A percentile compares a stretch with the other conserved stretches of the same genome.
phyloP scores from a whole-genome alignment of 2,888 invertebrate genomes.

The Drosophila peninsularis region DNA sequence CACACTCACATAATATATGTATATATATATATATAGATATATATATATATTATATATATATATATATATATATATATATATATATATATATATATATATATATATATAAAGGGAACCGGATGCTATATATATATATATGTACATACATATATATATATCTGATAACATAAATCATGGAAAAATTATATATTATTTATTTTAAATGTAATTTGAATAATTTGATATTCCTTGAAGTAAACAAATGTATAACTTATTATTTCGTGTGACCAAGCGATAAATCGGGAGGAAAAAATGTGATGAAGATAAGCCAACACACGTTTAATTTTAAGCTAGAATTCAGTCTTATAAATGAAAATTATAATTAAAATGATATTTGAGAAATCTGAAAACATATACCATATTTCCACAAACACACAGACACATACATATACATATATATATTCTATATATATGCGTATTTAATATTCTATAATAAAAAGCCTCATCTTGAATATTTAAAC shows the following conservation, averaged over 20 bases:
- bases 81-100: neutral
- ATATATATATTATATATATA: neutral
- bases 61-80: neutral
- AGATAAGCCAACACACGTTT: slow-evolving; percentile 31
- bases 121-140: neutral
- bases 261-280: slow-evolving; percentile 37
- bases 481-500: slow-evolving; percentile 58
- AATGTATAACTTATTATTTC: slow-evolving; percentile 49
- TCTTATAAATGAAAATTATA: slow-evolving; percentile 66
- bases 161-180: slow-evolving; percentile 28
- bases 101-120: too few relatives aligned
- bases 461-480: slow-evolving; percentile 67
- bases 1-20: neutral
- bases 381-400: slow-evolving; percentile 50
- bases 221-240: slow-evolving; percentile 61
- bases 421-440: slow-evolving; percentile 27
- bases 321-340: slow-evolving; percentile 62
- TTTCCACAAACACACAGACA: slow-evolving; percentile 16
- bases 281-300: slow-evolving; percentile 14
- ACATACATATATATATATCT: slow-evolving; percentile 3
- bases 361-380: slow-evolving; percentile 58
- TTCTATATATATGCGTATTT: slow-evolving; percentile 53
- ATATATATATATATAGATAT: slow-evolving; percentile 1
- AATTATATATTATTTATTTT: slow-evolving; percentile 72
- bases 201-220: slow-evolving; percentile 65